Evolutionary conservation across 2,888 invertebrate species (phyloP).

Genomic region (Tinea pellionella): DNA sequence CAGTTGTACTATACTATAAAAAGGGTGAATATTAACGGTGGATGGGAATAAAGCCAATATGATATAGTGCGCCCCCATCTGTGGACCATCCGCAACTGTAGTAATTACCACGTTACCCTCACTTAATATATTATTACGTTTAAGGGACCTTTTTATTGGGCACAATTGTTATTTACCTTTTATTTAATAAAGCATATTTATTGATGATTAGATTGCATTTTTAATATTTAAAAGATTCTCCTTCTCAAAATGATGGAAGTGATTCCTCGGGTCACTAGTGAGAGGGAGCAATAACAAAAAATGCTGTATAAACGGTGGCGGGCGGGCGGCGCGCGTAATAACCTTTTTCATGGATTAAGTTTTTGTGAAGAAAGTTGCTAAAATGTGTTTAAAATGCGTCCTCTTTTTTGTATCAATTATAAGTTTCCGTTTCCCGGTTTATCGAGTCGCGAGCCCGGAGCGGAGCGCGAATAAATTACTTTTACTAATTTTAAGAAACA

Average conservation of each 20-base stretch:
- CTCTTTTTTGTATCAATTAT: constrained; percentile 2
- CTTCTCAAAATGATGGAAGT: too few relatives aligned
- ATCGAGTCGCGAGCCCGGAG: too few relatives aligned
- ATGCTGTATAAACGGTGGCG: too few relatives aligned
- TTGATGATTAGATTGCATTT: too few relatives aligned
- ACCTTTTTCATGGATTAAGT: background rate
- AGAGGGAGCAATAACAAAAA: too few relatives aligned
- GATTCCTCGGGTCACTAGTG: too few relatives aligned
- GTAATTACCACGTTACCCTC: background rate
- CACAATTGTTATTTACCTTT: background rate
- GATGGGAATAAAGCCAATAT: background rate
- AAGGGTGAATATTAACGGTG: background rate
- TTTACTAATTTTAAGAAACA: background rate
- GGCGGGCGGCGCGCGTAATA: too few relatives aligned
- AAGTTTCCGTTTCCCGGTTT: background rate
- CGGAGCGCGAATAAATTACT: background rate
- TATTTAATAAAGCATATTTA: background rate
- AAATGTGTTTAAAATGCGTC: constrained; percentile 7
- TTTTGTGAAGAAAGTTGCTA: background rate
- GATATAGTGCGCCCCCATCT: background rate
- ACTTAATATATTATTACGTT: background rate
- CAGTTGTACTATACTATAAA: background rate
- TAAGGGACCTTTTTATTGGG: background rate
- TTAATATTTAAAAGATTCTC: too few relatives aligned
- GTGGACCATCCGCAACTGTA: background rate